phyloP scores from a whole-genome alignment of 2,797 vertebrate species.

The Taeniopygia guttata region DNA sequence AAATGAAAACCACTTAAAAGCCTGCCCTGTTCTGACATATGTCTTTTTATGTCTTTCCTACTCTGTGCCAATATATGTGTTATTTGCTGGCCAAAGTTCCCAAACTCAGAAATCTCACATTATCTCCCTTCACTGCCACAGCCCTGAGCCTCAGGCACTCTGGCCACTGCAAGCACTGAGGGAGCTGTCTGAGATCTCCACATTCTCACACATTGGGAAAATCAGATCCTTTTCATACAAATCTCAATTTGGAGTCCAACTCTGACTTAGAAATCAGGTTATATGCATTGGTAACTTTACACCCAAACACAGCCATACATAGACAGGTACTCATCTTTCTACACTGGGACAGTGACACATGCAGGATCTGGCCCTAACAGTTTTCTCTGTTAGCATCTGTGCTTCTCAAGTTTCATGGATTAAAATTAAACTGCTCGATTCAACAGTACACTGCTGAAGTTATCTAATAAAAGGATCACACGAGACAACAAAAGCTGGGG shows the following conservation, averaged over 20 bases:
- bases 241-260: not conserved
- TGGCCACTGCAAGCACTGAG: not conserved
- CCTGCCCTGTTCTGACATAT: constrained; percentile 1
- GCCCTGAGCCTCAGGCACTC: not conserved
- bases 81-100: not conserved
- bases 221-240: not conserved
- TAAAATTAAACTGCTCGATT: not conserved
- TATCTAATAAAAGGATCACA: not conserved
- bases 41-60: not conserved
- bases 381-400: not conserved
- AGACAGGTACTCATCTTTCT: not conserved
- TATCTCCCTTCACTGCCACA: not conserved
- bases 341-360: fast-evolving
- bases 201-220: fast-evolving
- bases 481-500: not conserved
- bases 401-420: not conserved
- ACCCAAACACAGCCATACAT: not conserved
- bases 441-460: not conserved
- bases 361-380: not conserved
- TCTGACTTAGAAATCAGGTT: not conserved
- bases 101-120: not conserved
- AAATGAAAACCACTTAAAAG: constrained; percentile 54
- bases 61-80: not conserved
- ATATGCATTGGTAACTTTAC: not conserved
- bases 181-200: not conserved